Conservation (phyloP, 1,140 invertebrate species). For the Magallana ariakensis region DNA sequence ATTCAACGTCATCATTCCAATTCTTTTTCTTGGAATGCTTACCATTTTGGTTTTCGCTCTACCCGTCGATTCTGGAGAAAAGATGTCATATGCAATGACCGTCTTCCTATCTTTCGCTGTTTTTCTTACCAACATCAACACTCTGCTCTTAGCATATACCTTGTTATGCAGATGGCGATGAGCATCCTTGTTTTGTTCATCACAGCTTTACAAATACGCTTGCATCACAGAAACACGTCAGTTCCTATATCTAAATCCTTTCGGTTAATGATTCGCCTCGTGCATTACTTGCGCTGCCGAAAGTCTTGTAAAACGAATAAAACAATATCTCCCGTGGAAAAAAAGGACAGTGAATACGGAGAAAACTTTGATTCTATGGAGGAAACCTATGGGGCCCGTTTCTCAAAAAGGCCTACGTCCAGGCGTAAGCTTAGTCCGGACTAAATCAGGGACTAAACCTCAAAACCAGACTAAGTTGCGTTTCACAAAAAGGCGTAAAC, state of each 20-base stretch:
- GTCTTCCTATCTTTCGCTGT: constrained; percentile 83
- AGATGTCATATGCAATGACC: constrained; percentile 82
- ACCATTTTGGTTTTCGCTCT: constrained; percentile 83
- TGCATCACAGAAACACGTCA: not conserved
- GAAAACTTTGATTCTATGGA: not conserved
- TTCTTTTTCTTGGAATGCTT: constrained; percentile 82
- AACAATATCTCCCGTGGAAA: not conserved
- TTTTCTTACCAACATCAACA: constrained; percentile 82
- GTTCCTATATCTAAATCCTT: not conserved
- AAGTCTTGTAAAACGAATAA: not conserved
- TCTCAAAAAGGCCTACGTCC: too few species aligned
- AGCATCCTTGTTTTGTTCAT: constrained; percentile 35
- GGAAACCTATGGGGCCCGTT: too few species aligned
- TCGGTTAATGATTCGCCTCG: not conserved
- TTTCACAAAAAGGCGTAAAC: too few species aligned
- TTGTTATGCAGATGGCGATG: constrained; percentile 43
- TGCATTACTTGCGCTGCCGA: not conserved
- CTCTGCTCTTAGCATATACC: constrained; percentile 78
- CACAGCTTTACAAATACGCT: constrained; percentile 33
- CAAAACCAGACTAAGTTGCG: too few species aligned
- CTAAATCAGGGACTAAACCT: too few species aligned
- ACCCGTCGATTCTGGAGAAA: constrained; percentile 82
- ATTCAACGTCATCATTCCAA: constrained; percentile 82
- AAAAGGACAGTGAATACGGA: not conserved
- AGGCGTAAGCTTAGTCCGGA: too few species aligned